Evolutionary conservation across 2,797 vertebrate species (phyloP).

Genomic region (Fringilla coelebs): DNA sequence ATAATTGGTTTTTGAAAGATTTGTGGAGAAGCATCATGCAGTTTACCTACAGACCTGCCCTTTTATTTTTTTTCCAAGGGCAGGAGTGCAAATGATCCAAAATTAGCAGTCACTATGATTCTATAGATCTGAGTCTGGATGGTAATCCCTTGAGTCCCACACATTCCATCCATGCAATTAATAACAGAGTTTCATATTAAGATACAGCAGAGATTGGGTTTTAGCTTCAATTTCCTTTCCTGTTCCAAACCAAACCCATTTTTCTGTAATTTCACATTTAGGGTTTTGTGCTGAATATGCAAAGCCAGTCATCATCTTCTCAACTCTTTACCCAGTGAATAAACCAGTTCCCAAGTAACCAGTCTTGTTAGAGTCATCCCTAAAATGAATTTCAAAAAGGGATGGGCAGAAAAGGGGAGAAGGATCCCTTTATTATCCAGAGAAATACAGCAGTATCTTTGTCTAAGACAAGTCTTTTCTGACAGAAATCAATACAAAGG

Average conservation of each 20-base stretch:
- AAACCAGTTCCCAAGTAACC: background rate
- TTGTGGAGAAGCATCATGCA: background rate
- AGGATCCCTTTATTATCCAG: background rate
- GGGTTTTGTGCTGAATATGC: background rate
- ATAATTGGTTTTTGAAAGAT: background rate
- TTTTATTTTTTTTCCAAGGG: background rate
- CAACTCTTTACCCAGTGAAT: background rate
- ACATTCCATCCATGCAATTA: background rate
- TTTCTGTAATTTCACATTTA: background rate
- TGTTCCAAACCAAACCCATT: background rate
- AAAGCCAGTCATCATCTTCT: background rate
- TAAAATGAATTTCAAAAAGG: background rate
- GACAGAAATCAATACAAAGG: slow-evolving; percentile 20
- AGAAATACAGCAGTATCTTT: background rate
- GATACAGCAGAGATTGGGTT: background rate
- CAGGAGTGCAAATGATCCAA: background rate
- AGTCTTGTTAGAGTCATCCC: background rate
- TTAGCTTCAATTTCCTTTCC: background rate
- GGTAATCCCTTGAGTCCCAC: background rate
- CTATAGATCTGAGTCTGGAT: background rate
- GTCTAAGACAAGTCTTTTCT: background rate
- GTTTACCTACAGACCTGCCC: background rate
- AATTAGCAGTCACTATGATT: background rate
- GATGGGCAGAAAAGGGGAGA: background rate
- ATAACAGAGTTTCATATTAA: background rate